These are phyloP conservation scores for Sebastes matsubarae DNA, from an alignment of 2,797 vertebrate genomes.

Conservation along the genomic window DNA sequence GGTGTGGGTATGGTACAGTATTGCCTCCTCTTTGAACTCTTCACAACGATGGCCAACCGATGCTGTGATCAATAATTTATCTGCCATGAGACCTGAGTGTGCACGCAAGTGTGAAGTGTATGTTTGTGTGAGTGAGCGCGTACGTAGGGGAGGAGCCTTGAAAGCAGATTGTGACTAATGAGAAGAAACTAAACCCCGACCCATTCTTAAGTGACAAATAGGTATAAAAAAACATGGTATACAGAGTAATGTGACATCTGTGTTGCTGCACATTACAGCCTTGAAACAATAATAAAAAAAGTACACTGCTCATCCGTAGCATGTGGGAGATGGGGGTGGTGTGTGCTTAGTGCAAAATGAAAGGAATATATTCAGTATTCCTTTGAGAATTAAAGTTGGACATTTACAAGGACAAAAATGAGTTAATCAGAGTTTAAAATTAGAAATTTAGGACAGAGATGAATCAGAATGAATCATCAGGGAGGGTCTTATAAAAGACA, in stretches of 20 bases:
- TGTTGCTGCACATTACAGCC: not conserved
- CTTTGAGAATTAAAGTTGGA: not conserved
- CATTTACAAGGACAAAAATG: not conserved
- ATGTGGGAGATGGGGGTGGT: not conserved
- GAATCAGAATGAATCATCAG: not conserved
- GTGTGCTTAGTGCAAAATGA: not conserved
- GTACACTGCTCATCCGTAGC: not conserved
- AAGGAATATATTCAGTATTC: not conserved
- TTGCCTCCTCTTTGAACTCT: slow-evolving; percentile 52
- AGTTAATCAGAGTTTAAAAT: not conserved
- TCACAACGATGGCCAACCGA: slow-evolving; percentile 32
- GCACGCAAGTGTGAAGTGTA: not conserved
- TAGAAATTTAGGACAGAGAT: not conserved
- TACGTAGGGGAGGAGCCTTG: not conserved
- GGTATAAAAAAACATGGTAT: not conserved
- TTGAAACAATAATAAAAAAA: not conserved
- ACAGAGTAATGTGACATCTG: not conserved
- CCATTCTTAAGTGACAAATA: not conserved
- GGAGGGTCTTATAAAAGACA: not conserved
- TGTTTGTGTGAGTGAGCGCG: not conserved
- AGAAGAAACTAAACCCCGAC: not conserved
- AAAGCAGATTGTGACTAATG: slow-evolving; percentile 13
- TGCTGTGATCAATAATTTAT: slow-evolving; percentile 68
- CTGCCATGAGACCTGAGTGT: slow-evolving; percentile 36
- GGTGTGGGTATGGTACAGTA: slow-evolving; percentile 2